Conservation (phyloP, 2,888 invertebrate species). For the Drosophila greeni region DNA sequence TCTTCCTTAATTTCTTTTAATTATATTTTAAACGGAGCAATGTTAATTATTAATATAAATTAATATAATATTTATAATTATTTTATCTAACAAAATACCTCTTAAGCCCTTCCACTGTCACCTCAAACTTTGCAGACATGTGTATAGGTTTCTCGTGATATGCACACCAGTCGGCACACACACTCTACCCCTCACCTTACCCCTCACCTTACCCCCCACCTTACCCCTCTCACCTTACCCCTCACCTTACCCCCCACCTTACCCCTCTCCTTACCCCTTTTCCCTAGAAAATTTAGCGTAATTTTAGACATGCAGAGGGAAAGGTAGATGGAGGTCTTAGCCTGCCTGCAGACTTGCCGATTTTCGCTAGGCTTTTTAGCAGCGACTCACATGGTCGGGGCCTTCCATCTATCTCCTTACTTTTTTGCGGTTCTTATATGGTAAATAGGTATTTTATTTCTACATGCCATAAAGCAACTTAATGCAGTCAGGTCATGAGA, state of each 20-base stretch:
- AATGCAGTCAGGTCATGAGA: conserved; percentile 44
- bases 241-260: not conserved
- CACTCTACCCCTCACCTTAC: no score
- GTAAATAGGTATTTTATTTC: conserved; percentile 48
- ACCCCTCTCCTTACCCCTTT: no score
- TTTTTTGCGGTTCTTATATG: conserved; percentile 37
- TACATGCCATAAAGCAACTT: conserved; percentile 49
- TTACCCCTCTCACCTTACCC: not conserved
- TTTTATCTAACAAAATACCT: no score
- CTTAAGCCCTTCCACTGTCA: conserved; percentile 11
- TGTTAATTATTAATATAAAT: no score
- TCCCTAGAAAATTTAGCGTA: conserved; percentile 42
- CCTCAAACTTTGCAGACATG: not conserved
- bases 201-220: not conserved
- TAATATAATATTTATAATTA: no score
- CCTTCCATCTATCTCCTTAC: conserved; percentile 10
- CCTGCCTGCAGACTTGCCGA: conserved; percentile 30
- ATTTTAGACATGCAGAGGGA: conserved; percentile 54
- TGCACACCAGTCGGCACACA: conserved; percentile 31
- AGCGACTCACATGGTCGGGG: conserved; percentile 47
- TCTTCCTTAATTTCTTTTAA: no score
- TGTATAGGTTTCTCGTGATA: conserved; percentile 37
- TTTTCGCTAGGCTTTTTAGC: conserved; percentile 59
- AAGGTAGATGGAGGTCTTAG: conserved; percentile 9
- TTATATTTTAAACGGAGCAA: no score